A percentile compares a stretch with the other conserved stretches of the same genome.
Conservation (phyloP, 2,113 vertebrate species). For the Castor canadensis region DNA sequence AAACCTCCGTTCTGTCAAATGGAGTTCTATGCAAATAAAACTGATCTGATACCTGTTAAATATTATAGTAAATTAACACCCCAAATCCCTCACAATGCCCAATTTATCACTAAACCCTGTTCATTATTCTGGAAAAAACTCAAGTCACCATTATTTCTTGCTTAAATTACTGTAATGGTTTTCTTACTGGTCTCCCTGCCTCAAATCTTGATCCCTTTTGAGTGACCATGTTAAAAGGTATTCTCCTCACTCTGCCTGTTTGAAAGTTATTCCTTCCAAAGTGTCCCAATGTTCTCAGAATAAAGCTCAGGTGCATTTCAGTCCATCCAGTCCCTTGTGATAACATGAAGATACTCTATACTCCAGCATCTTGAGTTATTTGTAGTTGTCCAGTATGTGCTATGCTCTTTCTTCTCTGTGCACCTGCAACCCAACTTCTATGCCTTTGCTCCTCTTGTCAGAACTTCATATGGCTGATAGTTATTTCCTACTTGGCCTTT, state of each 20-base stretch:
- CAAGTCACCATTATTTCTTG: neutral
- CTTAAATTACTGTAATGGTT: neutral
- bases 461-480: neutral
- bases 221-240: neutral
- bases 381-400: accelerated
- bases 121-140: slow-evolving; percentile 11
- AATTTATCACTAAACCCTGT: neutral
- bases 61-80: slow-evolving; percentile 27
- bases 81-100: neutral
- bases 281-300: neutral
- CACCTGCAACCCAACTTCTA: neutral
- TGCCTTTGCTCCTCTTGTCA: neutral
- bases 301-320: neutral
- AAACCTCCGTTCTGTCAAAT: slow-evolving; percentile 23
- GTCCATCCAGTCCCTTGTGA: neutral
- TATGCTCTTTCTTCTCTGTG: neutral
- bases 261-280: neutral
- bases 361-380: neutral
- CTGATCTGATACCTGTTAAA: neutral
- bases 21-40: neutral
- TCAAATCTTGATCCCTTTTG: neutral
- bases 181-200: neutral
- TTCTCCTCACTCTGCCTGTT: neutral
- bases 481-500: neutral
- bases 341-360: neutral